Base-by-base conservation (phyloP, 1,140 invertebrate genomes). In the Drusus annulatus region DNA sequence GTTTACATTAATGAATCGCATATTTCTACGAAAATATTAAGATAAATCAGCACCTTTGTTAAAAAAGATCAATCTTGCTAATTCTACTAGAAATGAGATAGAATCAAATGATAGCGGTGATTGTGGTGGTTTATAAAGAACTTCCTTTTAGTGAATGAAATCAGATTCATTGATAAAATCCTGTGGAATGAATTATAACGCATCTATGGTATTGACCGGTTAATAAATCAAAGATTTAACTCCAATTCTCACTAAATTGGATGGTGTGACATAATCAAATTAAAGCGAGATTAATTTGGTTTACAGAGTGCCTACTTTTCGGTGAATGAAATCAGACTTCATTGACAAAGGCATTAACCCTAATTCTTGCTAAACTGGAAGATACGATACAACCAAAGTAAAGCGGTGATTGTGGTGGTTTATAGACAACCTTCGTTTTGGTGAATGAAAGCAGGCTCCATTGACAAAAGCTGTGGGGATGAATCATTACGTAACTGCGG, bases 401-500 rank as follows among this genome's bases (percentile, higher is more conserved):
- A 31, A 65, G 62, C 62, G 21, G 58, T 23, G 21, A 23, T 23
- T 17, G 56, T 17, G 16, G 56, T 21, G 56, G 16, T 23, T 8
- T 21, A 21, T 19, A 23, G 58, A 60, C 3, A 28, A 31, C 62
- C 62, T n/a, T 1, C 45, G 28, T 23, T 58, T 68, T 17, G 54
- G 62, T 75, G 28, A 77, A 81, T 81, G 80, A 78, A 81, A 7
- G 15, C 13, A n/a, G 65, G 7, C 3, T 76, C 54, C 80, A 81
- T 81, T 81, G 80, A 81, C 75, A 81, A 81, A 77, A 71, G 25
- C 25, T 54, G 58, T 36, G 51, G 74, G 76, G 80, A 73, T 68
- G 68, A 81, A 81, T 81, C 52, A 81, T 81, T 81, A 77, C 80
- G 80, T 81, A 81, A 81, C 52, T 73, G 80, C 80, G 80, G 80